Conservation (phyloP, 2,888 invertebrate species). For the Noctua comes region DNA sequence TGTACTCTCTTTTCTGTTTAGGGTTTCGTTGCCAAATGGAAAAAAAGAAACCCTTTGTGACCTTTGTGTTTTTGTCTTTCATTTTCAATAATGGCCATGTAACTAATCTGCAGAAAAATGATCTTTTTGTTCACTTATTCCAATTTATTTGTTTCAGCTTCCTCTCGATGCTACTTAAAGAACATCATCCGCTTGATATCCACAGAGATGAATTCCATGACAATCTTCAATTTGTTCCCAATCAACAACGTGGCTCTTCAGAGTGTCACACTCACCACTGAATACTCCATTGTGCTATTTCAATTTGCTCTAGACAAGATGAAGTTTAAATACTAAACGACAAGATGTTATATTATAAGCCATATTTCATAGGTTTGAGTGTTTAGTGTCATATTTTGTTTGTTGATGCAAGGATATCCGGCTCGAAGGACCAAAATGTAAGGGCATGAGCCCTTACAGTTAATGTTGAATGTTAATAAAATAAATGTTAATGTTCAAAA, state of each 20-base stretch:
- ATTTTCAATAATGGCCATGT: background rate
- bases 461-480: too few relatives aligned
- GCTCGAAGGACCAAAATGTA: too few relatives aligned
- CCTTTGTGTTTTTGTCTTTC: too few relatives aligned
- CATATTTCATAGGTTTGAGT: background rate
- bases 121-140: background rate
- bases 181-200: background rate
- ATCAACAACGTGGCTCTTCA: background rate
- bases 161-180: background rate
- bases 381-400: background rate
- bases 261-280: background rate
- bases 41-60: too few relatives aligned
- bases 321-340: background rate
- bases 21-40: background rate
- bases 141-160: background rate
- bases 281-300: background rate
- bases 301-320: slow-evolving; percentile 2
- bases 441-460: too few relatives aligned
- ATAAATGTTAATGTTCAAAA: too few relatives aligned
- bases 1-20: background rate
- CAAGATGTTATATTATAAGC: too few relatives aligned
- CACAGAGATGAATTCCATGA: background rate
- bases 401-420: background rate
- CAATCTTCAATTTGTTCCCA: background rate
- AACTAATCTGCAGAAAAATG: background rate